Evolutionary conservation across 2,113 vertebrate species (phyloP).

Genomic region (Helogale parvula): DNA sequence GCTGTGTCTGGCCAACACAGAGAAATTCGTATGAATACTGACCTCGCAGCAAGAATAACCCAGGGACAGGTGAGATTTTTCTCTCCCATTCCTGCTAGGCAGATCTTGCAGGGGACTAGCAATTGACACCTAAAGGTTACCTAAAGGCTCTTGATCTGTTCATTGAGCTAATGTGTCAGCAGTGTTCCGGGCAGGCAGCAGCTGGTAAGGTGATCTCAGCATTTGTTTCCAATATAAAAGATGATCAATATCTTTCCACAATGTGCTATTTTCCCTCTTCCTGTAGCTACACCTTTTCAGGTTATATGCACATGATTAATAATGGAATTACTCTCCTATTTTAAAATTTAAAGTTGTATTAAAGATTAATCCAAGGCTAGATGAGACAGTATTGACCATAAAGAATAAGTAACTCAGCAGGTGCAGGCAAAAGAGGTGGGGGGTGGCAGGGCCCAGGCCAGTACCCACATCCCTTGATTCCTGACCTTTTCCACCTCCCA

Average conservation of each 20-base stretch:
- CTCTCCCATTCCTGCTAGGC: background rate
- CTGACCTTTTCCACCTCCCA: background rate
- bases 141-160: background rate
- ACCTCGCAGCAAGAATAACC: background rate
- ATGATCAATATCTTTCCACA: background rate
- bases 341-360: conserved; percentile 23
- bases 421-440: background rate
- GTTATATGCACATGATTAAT: background rate
- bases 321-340: background rate
- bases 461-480: background rate
- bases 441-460: background rate
- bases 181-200: background rate
- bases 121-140: background rate
- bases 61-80: background rate
- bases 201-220: background rate
- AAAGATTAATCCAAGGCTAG: background rate
- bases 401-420: background rate
- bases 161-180: background rate
- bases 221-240: background rate
- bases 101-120: background rate
- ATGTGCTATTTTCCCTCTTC: background rate
- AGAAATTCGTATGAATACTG: background rate
- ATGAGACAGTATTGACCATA: background rate
- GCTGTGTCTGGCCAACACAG: background rate
- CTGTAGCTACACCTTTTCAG: background rate